Percentiles rank a stretch among this genome's conserved stretches.
phyloP scores from a whole-genome alignment of 1,140 invertebrate species.

The Drosophila rufa region DNA sequence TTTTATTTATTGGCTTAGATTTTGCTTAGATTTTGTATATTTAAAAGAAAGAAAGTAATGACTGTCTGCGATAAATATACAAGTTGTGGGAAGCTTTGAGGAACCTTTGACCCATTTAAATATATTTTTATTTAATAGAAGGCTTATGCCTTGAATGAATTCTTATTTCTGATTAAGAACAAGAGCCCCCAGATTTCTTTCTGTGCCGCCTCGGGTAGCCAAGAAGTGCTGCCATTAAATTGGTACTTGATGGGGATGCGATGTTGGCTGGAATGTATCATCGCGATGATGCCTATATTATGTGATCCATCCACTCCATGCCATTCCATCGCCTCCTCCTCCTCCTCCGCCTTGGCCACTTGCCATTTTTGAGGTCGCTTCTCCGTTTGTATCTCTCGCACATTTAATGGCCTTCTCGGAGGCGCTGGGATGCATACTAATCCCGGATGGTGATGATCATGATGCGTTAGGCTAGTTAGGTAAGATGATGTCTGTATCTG shows the following conservation, averaged over 20 bases:
- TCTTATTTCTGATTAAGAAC: too few species aligned
- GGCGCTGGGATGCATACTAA: constrained; percentile 68
- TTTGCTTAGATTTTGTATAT: too few species aligned
- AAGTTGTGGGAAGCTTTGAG: not conserved
- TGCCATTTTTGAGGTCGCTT: constrained; percentile 71
- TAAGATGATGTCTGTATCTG: constrained; percentile 29
- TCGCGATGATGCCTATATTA: constrained; percentile 14
- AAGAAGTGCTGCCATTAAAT: constrained; percentile 68
- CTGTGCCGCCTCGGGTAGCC: constrained; percentile 6
- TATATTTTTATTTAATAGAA: too few species aligned
- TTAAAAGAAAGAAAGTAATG: too few species aligned
- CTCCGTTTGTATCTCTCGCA: constrained; percentile 56
- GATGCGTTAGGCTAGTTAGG: constrained; percentile 56
- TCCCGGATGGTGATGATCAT: constrained; percentile 60
- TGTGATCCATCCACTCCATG: constrained; percentile 5
- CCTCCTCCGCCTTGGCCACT: constrained; percentile 22
- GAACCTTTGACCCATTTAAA: not conserved
- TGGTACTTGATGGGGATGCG: constrained; percentile 63
- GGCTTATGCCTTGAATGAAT: too few species aligned
- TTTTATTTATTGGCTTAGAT: too few species aligned
- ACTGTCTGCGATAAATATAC: too few species aligned
- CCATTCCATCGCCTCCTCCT: constrained; percentile 20
- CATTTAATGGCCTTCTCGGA: constrained; percentile 64
- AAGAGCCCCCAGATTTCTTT: not conserved
- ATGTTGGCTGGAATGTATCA: constrained; percentile 22